Evolutionary conservation across 2,797 vertebrate species (phyloP).

Genomic region (Rhincodon typus): DNA sequence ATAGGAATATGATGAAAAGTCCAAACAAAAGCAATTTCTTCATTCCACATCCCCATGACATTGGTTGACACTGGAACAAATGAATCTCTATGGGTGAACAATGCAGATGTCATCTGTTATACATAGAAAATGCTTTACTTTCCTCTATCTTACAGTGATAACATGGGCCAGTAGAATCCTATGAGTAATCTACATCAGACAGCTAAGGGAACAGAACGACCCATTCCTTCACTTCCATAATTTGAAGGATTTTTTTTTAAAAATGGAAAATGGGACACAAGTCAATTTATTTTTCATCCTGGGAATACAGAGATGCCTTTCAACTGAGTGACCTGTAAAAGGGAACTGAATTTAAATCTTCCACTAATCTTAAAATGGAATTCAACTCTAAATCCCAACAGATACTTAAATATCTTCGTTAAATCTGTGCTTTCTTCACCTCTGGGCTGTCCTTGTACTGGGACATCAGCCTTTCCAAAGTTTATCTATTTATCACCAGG

Average conservation of each 20-base stretch:
- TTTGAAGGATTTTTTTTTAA: slow-evolving; percentile 9
- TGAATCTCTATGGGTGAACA: neutral
- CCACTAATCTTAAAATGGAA: slow-evolving; percentile 17
- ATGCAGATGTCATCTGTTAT: neutral
- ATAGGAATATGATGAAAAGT: neutral
- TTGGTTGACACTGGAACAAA: neutral
- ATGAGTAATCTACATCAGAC: neutral
- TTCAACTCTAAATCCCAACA: neutral
- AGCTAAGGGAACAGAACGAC: neutral
- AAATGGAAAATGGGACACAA: slow-evolving; percentile 11
- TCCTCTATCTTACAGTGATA: neutral
- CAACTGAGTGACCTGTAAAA: neutral
- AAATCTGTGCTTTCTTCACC: neutral
- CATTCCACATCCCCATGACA: neutral
- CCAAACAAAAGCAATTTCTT: neutral
- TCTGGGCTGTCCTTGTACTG: neutral
- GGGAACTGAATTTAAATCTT: slow-evolving; percentile 16
- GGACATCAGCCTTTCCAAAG: neutral
- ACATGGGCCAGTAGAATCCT: neutral
- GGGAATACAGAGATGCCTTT: neutral
- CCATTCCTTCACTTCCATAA: neutral
- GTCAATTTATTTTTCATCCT: slow-evolving; percentile 31
- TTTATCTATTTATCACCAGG: neutral
- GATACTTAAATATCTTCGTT: neutral
- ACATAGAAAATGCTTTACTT: neutral